These are phyloP conservation scores for Motacilla tschutschensis DNA, from an alignment of 2,113 vertebrate genomes.

Conservation along the genomic window DNA sequence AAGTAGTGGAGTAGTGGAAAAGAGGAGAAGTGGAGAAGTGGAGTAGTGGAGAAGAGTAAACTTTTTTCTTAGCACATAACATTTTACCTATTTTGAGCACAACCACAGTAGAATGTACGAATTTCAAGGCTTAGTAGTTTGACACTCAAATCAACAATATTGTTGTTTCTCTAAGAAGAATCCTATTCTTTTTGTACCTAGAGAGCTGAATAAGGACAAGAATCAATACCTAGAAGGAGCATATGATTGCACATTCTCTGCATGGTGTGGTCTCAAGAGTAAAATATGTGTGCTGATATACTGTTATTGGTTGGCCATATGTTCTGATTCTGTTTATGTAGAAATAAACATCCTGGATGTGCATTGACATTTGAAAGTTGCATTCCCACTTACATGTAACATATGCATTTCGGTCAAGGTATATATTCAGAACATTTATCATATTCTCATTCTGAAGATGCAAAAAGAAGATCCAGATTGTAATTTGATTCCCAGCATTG, in stretches of 20 bases:
- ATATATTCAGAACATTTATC: neutral
- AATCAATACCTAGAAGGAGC: neutral
- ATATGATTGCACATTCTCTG: neutral
- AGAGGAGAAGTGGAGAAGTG: too few relatives aligned
- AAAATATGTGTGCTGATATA: neutral
- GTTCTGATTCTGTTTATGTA: conserved; percentile 16
- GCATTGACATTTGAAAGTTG: neutral
- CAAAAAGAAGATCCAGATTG: neutral
- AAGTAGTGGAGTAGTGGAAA: too few relatives aligned
- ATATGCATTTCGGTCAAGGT: neutral
- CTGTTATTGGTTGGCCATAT: neutral
- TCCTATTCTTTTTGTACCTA: neutral
- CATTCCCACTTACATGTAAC: neutral
- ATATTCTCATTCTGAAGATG: neutral
- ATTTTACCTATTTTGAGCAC: neutral
- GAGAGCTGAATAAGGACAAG: neutral
- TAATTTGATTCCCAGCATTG: neutral
- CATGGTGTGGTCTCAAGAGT: neutral
- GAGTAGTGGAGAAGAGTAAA: neutral
- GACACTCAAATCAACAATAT: neutral
- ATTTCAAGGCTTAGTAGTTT: conserved; percentile 1
- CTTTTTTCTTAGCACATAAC: neutral
- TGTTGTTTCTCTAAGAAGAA: neutral
- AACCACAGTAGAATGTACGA: neutral
- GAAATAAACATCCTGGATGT: neutral